These are phyloP conservation scores for Cistogaster globosa DNA, from an alignment of 2,888 invertebrate species.

Conservation along the genomic window DNA sequence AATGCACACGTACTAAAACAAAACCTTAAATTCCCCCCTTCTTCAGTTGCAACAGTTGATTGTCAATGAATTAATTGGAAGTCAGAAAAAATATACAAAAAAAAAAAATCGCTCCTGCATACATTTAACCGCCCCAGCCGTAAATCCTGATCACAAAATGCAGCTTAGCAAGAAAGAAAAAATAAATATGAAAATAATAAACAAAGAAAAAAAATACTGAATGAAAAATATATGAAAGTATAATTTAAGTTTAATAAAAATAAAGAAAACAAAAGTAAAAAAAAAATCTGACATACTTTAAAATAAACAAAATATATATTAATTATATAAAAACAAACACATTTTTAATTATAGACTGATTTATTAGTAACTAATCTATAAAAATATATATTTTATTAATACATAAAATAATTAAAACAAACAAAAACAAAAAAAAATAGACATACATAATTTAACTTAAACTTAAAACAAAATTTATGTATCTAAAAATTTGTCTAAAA, in stretches of 20 bases:
- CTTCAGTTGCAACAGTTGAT: slow-evolving; percentile 13
- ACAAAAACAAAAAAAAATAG: slow-evolving; percentile 31
- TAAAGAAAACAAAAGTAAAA: slow-evolving; percentile 9
- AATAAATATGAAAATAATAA: not conserved
- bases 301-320: slow-evolving; percentile 56
- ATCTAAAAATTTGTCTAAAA: slow-evolving; percentile 39
- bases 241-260: slow-evolving; percentile 42
- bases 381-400: slow-evolving; percentile 77
- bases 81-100: slow-evolving; percentile 25
- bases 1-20: not conserved
- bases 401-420: slow-evolving; percentile 63
- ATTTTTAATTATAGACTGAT: slow-evolving; percentile 83
- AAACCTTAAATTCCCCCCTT: slow-evolving; percentile 5
- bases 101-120: slow-evolving; percentile 7
- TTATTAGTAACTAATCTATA: slow-evolving; percentile 82
- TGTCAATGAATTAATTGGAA: slow-evolving; percentile 15
- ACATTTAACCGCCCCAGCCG: not conserved
- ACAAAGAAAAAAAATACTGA: slow-evolving; percentile 10
- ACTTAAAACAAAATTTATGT: slow-evolving; percentile 42
- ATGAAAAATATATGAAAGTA: slow-evolving; percentile 41
- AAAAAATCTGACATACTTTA: slow-evolving; percentile 49
- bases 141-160: slow-evolving; percentile 12
- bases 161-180: slow-evolving; percentile 43
- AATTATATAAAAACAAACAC: slow-evolving; percentile 64
- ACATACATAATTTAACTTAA: slow-evolving; percentile 66